A percentile compares a stretch with the other conserved stretches of the same genome.
These are phyloP conservation scores for Meandrusa payeni DNA, from an alignment of 2,888 invertebrate genomes.

Conservation along the genomic window DNA sequence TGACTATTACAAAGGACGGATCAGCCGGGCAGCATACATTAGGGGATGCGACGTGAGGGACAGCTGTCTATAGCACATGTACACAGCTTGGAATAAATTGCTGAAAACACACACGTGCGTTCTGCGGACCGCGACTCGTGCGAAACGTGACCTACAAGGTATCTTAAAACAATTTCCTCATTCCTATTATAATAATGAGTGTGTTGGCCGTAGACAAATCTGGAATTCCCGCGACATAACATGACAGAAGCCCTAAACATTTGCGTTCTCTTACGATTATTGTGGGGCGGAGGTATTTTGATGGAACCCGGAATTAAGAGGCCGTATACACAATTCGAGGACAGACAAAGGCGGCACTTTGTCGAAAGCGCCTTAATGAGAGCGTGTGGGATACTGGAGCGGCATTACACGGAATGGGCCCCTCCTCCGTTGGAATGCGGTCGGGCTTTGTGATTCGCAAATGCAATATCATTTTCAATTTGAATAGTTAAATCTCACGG, in stretches of 20 bases:
- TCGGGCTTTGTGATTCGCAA: constrained; percentile 10
- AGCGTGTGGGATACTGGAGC: constrained; percentile 12
- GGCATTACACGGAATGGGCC: constrained; percentile 4
- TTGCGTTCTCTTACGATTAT: constrained; percentile 20
- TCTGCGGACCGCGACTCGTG: no score
- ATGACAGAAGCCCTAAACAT: constrained; percentile 11
- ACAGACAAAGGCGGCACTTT: constrained; percentile 21
- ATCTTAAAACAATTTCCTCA: no score
- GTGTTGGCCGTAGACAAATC: constrained; percentile 14
- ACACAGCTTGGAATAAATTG: no score
- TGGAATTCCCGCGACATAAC: constrained; percentile 4
- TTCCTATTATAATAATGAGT: no score
- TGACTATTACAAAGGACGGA: constrained; percentile 21
- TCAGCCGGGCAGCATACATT: constrained; percentile 6
- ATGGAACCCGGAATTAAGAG: constrained; percentile 20
- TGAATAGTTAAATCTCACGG: constrained; percentile 5
- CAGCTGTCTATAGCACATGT: neutral
- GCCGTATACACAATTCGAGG: constrained; percentile 18
- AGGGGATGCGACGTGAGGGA: constrained; percentile 6
- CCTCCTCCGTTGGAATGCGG: constrained; percentile 12
- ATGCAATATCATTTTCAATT: constrained; percentile 15
- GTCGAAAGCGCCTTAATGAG: constrained; percentile 20
- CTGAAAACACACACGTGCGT: no score
- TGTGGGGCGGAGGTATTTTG: constrained; percentile 20
- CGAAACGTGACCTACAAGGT: no score